Conservation (phyloP, 1,140 invertebrate genomes). For the Pseudomyrmex cubaensis region DNA sequence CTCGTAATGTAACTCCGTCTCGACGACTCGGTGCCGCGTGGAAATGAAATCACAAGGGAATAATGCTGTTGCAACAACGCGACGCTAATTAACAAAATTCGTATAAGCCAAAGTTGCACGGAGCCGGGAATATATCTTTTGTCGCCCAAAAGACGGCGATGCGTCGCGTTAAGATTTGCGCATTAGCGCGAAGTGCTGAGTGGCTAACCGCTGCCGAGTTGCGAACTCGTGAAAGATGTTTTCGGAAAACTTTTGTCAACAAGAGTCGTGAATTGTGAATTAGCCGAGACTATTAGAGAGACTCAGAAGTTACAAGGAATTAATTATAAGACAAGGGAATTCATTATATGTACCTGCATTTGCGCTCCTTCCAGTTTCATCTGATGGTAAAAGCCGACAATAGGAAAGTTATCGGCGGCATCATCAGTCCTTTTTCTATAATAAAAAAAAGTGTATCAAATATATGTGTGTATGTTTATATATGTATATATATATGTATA, state of each 20-base stretch:
- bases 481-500: no score
- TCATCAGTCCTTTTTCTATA: no score
- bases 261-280: slow-evolving; percentile 10
- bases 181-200: slow-evolving; percentile 28
- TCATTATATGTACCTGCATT: no score
- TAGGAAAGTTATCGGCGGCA: no score
- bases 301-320: not conserved
- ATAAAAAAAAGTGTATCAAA: no score
- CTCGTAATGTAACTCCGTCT: slow-evolving; percentile 4
- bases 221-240: slow-evolving; percentile 4
- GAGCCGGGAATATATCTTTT: slow-evolving; percentile 1
- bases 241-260: slow-evolving; percentile 15
- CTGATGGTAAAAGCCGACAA: no score
- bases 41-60: slow-evolving; percentile 41
- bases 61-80: not conserved
- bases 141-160: slow-evolving; percentile 1
- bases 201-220: slow-evolving; percentile 22
- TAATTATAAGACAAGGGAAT: not conserved
- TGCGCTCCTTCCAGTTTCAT: no score
- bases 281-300: not conserved
- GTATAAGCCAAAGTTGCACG: slow-evolving; percentile 15
- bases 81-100: slow-evolving; percentile 39
- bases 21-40: not conserved
- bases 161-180: slow-evolving; percentile 32
- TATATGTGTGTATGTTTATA: no score